A percentile compares a stretch with the other conserved stretches of the same genome.
Evolutionary conservation across 2,113 vertebrate genomes (phyloP).

Genomic region (Globicephala melas): DNA sequence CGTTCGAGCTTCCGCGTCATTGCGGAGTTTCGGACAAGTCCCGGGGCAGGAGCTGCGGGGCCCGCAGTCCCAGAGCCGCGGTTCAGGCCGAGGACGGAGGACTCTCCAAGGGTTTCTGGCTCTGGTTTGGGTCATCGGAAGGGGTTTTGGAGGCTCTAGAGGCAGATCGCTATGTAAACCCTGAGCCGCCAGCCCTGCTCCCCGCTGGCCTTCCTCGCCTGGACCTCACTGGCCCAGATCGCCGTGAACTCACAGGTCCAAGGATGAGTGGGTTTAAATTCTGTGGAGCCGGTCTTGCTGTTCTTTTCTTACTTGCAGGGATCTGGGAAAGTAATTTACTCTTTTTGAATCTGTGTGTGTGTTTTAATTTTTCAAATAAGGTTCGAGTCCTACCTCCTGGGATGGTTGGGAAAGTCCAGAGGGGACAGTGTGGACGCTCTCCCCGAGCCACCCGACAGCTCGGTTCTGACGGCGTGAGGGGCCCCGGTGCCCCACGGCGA

Average conservation of each 20-base stretch:
- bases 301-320: accelerated
- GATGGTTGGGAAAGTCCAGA: accelerated
- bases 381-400: accelerated
- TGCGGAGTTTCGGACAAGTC: not conserved
- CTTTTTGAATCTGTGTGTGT: not conserved
- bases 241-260: accelerated
- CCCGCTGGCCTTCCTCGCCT: not conserved
- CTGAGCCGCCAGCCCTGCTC: not conserved
- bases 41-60: not conserved
- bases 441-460: too few species aligned
- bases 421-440: accelerated
- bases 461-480: too few species aligned
- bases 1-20: accelerated
- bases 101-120: accelerated
- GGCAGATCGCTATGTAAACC: not conserved
- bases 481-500: too few species aligned
- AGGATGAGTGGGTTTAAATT: accelerated
- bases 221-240: too few species aligned
- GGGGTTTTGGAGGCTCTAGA: accelerated
- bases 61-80: accelerated
- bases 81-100: accelerated
- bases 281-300: accelerated
- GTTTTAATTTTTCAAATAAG: not conserved
- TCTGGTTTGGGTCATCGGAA: not conserved
- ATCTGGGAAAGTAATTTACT: not conserved